Evolutionary conservation across 2,113 vertebrate species (phyloP), one percentile per base, ranked within the genome.

Genomic region (Poeciliopsis turrubarensis): DNA sequence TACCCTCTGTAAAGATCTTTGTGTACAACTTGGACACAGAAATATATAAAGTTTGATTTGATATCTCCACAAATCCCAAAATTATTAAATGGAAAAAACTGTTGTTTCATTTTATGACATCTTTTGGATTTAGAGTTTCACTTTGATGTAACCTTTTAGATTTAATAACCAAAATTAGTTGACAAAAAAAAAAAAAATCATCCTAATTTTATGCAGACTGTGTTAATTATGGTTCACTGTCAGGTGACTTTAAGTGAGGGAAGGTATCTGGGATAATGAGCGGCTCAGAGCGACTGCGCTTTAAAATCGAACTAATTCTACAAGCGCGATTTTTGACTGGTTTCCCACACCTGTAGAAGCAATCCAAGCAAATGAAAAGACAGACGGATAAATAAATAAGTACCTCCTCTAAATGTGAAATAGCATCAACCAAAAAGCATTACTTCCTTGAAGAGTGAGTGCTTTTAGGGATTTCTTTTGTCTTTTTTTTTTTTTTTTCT

Each of bases 391-490:
- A 91, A 90, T 90, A 89, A 89, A 89, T 86, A 90, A 91, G 77
- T 83, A 80, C 68, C 70, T 86, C 73, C 71, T 87, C 86, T 92
- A 88, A 92, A 87, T 84, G 78, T 78, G 63, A 90, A 89, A 91
- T 87, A 85, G 82, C 87, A 84, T 86, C 83, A 77, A 87, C 77
- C 68, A 82, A 80, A 34, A 84, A 83, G 75, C 89, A 92, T 93
- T 89, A 90, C 68, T 91, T 88, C 85, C 87, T 78, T 83, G 76
- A 90, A 61, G 68, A 83, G 86, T 92, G 93, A 94, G 93, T 93
- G 93, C 93, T 94, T 94, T 93, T 93, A 93, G 87, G 82, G 67
- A 2, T 67, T 72, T 72, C 77, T 72, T 75, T 70, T 71, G 57
- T 60, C 67, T 39, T 29, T 70, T 65, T 66, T 68, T 73, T 60